Evolutionary conservation across 2,888 invertebrate genomes (phyloP).

Genomic region (Serrognathus titanus): DNA sequence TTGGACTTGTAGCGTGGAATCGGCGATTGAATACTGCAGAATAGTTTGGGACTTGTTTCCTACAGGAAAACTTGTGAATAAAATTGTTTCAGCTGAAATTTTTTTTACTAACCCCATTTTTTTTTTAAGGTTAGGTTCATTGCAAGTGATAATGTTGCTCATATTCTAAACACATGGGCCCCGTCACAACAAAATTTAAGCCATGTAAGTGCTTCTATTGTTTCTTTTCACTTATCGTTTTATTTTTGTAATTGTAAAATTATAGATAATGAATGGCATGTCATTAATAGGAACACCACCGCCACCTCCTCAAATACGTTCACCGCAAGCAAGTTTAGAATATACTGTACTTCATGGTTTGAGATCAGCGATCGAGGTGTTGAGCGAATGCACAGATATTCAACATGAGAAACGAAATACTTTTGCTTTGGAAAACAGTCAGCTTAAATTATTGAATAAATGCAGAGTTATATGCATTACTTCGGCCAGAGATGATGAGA

Average conservation of each 20-base stretch:
- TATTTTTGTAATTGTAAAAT: conserved; percentile 18
- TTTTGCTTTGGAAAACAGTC: conserved; percentile 41
- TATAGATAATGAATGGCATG: conserved; percentile 76
- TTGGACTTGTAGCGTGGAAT: conserved; percentile 96
- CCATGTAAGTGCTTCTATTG: conserved; percentile 60
- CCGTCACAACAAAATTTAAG: conserved; percentile 78
- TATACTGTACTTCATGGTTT: conserved; percentile 79
- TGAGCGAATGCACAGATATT: conserved; percentile 76
- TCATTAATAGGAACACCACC: conserved; percentile 79
- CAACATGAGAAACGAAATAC: conserved; percentile 58
- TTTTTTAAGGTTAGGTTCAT: conserved; percentile 73
- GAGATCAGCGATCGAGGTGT: conserved; percentile 78
- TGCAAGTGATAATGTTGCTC: conserved; percentile 81
- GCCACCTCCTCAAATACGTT: conserved; percentile 42
- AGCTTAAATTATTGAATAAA: conserved; percentile 50
- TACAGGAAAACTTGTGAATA: conserved; percentile 72
- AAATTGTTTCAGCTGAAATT: neutral
- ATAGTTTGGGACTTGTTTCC: conserved; percentile 98
- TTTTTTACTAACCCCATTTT: conserved; percentile 9
- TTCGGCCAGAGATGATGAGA: conserved; percentile 81
- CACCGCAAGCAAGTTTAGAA: conserved; percentile 58
- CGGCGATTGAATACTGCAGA: conserved; percentile 92
- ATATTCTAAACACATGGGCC: conserved; percentile 83
- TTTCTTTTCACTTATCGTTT: neutral
- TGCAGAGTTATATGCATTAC: conserved; percentile 90